Percentiles rank a stretch among this genome's conserved stretches.
phyloP scores from a whole-genome alignment of 2,888 invertebrate species.

The Tipula lateralis region DNA sequence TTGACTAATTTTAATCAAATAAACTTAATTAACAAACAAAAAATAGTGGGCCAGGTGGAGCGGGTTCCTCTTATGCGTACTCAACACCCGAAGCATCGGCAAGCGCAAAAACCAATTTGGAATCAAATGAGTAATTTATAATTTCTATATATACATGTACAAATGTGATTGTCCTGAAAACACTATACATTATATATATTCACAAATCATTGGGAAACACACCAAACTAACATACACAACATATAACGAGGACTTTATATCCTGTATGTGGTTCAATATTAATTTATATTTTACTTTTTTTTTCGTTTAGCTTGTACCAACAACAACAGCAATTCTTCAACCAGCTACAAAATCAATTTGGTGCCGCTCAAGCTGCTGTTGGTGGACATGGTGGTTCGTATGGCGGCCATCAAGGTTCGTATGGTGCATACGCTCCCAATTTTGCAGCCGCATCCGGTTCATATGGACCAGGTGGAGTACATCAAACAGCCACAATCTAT shows the following conservation, averaged over 20 bases:
- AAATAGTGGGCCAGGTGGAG: constrained; percentile 28
- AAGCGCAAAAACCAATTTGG: constrained; percentile 31
- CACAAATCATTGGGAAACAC: background rate
- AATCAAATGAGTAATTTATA: constrained; percentile 31
- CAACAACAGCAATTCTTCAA: constrained; percentile 40
- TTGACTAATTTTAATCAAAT: background rate
- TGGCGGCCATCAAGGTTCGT: background rate
- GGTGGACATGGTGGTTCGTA: constrained; percentile 29
- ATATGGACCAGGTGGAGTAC: constrained; percentile 53
- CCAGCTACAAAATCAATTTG: constrained; percentile 12
- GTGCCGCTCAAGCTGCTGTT: constrained; percentile 27
- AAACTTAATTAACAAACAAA: background rate
- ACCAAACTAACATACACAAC: background rate
- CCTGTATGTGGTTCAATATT: background rate
- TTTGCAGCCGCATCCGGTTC: constrained; percentile 55
- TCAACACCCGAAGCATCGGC: constrained; percentile 32
- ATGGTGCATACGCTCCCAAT: constrained; percentile 43
- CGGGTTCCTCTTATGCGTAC: constrained; percentile 30
- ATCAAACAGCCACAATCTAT: constrained; percentile 56
- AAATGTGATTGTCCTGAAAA: constrained; percentile 25
- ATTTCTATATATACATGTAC: constrained; percentile 25
- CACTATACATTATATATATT: background rate
- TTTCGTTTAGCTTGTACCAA: constrained; percentile 38
- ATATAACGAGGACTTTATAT: background rate
- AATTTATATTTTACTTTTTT: background rate